These are phyloP conservation scores for Athalia cordata DNA, from an alignment of 2,888 invertebrate genomes.

Conservation along the genomic window DNA sequence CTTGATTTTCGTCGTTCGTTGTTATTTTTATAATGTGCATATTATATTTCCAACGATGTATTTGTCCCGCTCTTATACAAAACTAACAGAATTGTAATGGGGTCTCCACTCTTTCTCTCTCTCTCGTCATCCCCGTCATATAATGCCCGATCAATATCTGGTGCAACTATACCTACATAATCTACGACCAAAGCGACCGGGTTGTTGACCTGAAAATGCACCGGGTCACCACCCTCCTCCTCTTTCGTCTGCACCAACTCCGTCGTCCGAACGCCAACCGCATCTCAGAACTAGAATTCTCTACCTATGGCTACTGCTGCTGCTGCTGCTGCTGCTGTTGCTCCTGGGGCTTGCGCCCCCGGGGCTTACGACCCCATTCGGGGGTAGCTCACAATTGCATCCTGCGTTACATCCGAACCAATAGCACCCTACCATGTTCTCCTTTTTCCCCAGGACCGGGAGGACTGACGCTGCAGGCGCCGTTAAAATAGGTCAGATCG, in stretches of 20 bases:
- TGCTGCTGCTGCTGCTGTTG: no score
- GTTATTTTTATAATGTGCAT: no score
- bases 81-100: background rate
- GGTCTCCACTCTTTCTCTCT: background rate
- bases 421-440: background rate
- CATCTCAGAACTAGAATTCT: background rate
- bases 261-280: background rate
- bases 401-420: no score
- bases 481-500: slow-evolving; percentile 19
- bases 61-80: no score
- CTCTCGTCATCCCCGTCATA: no score
- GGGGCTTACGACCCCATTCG: no score
- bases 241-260: background rate
- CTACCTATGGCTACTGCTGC: no score
- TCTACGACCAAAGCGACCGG: slow-evolving; percentile 19
- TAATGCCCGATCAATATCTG: slow-evolving; percentile 33
- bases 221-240: background rate
- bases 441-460: background rate
- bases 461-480: background rate
- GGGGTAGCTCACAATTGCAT: no score
- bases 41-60: no score
- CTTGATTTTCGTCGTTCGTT: no score
- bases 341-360: no score
- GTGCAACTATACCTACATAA: slow-evolving; percentile 19
- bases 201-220: slow-evolving; percentile 41